Evolutionary conservation across 2,888 invertebrate genomes (phyloP).

Genomic region (Lissonota sp.): DNA sequence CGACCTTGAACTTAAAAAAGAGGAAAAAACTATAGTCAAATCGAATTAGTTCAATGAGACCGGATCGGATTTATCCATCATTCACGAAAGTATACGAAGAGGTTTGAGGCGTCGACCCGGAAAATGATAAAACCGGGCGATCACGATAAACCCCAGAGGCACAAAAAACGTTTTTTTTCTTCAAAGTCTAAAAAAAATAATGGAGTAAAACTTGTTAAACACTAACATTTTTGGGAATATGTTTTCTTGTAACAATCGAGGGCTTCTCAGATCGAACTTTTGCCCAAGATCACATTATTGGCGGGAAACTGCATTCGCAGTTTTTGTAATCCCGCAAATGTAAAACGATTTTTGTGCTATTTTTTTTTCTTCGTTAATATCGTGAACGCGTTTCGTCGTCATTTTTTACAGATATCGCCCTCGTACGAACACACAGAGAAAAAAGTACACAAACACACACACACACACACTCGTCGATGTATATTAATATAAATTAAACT

Average conservation of each 20-base stretch:
- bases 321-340: constrained; percentile 50
- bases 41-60: constrained; percentile 77
- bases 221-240: constrained; percentile 66
- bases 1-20: constrained; percentile 36
- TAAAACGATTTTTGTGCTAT: constrained; percentile 41
- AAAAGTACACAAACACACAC: constrained; percentile 34
- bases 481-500: constrained; percentile 82
- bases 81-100: constrained; percentile 81
- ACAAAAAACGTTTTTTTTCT: constrained; percentile 57
- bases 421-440: constrained; percentile 54
- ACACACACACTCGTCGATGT: constrained; percentile 77
- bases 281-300: constrained; percentile 34
- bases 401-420: constrained; percentile 57
- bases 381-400: constrained; percentile 42
- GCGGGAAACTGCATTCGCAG: constrained; percentile 24
- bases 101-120: constrained; percentile 55
- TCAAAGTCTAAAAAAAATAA: constrained; percentile 66
- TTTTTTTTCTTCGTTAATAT: constrained; percentile 41
- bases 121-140: constrained; percentile 60
- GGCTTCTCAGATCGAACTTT: constrained; percentile 59
- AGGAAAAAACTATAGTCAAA: constrained; percentile 72
- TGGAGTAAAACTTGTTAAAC: constrained; percentile 62
- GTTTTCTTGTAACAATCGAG: constrained; percentile 74
- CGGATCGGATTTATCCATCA: constrained; percentile 74
- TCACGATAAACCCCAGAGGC: constrained; percentile 50